Conservation (phyloP, 2,888 invertebrate species). For the Idaea aversata region DNA sequence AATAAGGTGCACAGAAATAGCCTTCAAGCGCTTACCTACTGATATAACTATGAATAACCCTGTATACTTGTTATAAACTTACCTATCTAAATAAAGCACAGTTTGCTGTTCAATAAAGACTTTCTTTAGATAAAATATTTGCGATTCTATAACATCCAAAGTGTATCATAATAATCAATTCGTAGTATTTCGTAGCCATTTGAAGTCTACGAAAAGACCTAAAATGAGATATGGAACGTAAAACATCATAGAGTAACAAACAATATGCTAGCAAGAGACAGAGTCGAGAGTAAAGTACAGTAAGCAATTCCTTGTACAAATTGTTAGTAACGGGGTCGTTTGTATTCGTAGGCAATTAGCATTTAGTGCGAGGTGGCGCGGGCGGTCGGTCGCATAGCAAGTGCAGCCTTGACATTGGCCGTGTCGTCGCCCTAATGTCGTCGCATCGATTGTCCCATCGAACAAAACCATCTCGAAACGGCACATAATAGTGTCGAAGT, state of each 20-base stretch:
- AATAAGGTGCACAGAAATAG: no score
- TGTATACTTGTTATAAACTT: no score
- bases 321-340: slow-evolving; percentile 48
- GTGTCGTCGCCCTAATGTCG: slow-evolving; percentile 61
- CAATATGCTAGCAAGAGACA: neutral
- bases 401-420: slow-evolving; percentile 78
- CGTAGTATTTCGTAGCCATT: no score
- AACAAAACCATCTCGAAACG: slow-evolving; percentile 71
- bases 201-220: no score
- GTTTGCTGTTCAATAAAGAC: no score
- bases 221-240: neutral
- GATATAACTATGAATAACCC: no score
- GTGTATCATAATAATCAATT: no score
- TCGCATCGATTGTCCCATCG: slow-evolving; percentile 67
- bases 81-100: no score
- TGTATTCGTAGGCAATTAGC: slow-evolving; percentile 54
- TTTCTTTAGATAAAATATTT: no score
- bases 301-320: neutral
- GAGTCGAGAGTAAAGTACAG: neutral
- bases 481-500: slow-evolving; percentile 70
- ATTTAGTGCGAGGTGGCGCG: slow-evolving; percentile 44
- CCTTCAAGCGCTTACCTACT: no score
- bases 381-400: slow-evolving; percentile 56
- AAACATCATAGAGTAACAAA: neutral
- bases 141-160: no score